Evolutionary conservation across 2,888 invertebrate genomes (phyloP).

Genomic region (Acheta domesticus): DNA sequence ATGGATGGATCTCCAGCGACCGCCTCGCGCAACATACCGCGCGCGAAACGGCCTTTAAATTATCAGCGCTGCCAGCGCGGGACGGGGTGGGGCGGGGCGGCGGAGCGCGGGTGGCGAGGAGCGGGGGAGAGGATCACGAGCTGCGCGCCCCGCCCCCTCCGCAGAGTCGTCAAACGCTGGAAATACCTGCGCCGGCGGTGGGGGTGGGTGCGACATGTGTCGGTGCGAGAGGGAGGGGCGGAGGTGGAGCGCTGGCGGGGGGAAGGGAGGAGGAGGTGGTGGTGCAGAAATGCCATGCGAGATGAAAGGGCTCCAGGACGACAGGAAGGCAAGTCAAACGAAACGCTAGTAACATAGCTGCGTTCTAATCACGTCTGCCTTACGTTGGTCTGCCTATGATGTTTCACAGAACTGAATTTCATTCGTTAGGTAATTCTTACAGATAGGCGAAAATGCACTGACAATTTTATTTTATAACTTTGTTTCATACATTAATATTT

Average conservation of each 20-base stretch:
- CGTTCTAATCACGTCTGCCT: too few relatives aligned
- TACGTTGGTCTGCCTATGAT: too few relatives aligned
- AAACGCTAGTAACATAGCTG: too few relatives aligned
- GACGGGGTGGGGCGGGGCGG: neutral
- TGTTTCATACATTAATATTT: too few relatives aligned
- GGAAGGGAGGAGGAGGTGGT: neutral
- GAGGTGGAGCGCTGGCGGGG: neutral
- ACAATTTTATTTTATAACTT: too few relatives aligned
- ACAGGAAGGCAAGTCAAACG: too few relatives aligned
- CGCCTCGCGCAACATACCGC: neutral
- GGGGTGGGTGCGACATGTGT: neutral
- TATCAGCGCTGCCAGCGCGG: neutral
- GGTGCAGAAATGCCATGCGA: neutral
- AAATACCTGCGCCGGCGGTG: neutral
- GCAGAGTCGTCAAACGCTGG: constrained; percentile 3
- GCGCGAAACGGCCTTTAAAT: neutral
- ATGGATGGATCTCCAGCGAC: neutral
- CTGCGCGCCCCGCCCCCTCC: neutral
- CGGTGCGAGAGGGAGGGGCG: neutral
- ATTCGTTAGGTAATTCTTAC: too few relatives aligned
- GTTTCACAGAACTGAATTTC: too few relatives aligned
- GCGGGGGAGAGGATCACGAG: neutral
- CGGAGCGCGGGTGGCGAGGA: neutral
- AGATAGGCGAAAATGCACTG: too few relatives aligned
- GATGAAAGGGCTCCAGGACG: too few relatives aligned